Conservation (phyloP, 2,888 invertebrate species). For the Xylophagus ater region DNA sequence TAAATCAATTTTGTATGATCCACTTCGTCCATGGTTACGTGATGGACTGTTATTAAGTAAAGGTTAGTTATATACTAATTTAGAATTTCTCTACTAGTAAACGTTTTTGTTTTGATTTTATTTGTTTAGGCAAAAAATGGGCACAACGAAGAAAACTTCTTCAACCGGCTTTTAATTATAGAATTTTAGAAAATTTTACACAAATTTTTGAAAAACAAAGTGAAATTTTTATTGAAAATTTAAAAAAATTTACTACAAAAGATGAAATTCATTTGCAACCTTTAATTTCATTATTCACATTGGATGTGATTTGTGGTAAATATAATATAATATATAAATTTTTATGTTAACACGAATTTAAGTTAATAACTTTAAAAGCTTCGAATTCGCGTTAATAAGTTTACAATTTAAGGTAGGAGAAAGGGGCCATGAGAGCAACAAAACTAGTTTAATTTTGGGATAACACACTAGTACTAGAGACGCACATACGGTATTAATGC, state of each 20-base stretch:
- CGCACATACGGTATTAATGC: no score
- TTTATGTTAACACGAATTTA: no score
- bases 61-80: no score
- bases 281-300: constrained; percentile 43
- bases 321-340: no score
- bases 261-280: constrained; percentile 47
- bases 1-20: constrained; percentile 39
- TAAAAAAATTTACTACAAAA: constrained; percentile 34
- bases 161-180: constrained; percentile 65
- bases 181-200: constrained; percentile 55
- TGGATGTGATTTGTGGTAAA: constrained; percentile 47
- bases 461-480: no score
- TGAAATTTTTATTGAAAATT: constrained; percentile 43
- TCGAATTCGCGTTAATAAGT: no score
- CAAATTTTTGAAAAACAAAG: constrained; percentile 52
- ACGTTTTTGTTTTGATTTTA: no score
- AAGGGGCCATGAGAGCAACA: no score
- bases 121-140: constrained; percentile 43
- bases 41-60: not conserved
- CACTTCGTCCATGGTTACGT: constrained; percentile 23
- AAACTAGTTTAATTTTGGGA: no score
- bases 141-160: constrained; percentile 50
- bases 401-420: no score
- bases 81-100: no score
- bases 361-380: no score